phyloP scores from a whole-genome alignment of 1,140 invertebrate genomes.

The Pomphorhynchus laevis region DNA sequence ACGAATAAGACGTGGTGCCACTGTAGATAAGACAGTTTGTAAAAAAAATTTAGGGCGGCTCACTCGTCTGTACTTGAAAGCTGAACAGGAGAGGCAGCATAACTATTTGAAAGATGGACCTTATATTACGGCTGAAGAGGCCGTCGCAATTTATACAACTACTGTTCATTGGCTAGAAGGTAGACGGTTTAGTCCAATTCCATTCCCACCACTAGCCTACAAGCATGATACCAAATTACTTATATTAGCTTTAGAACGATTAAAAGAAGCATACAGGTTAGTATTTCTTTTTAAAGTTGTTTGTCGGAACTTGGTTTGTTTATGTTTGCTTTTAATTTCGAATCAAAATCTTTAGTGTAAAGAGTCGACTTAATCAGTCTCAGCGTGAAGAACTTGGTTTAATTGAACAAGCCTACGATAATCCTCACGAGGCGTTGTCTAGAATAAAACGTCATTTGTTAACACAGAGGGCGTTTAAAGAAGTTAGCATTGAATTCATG shows the following conservation, averaged over 20 bases:
- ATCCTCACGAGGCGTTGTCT: constrained; percentile 88
- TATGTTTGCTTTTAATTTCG: background rate
- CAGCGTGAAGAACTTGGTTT: constrained; percentile 86
- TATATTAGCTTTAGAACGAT: constrained; percentile 64
- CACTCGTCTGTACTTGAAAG: constrained; percentile 75
- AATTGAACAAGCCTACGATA: constrained; percentile 97
- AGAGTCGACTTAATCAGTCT: constrained; percentile 83
- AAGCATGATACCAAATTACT: constrained; percentile 95
- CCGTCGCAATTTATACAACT: constrained; percentile 93
- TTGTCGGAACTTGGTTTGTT: background rate
- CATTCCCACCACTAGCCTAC: constrained; percentile 87
- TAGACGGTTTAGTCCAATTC: constrained; percentile 77
- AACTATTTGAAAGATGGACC: constrained; percentile 97
- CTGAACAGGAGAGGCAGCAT: constrained; percentile 91
- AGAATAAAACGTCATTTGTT: constrained; percentile 92
- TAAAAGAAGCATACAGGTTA: constrained; percentile 71
- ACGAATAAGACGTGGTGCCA: constrained; percentile 27
- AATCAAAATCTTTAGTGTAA: constrained; percentile 32
- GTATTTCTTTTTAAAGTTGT: background rate
- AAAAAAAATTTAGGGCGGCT: constrained; percentile 91
- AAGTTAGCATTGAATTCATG: constrained; percentile 98
- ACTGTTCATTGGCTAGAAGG: constrained; percentile 97
- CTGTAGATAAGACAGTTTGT: constrained; percentile 75
- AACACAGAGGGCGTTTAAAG: constrained; percentile 85
- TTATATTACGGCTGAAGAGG: constrained; percentile 93